phyloP scores from a whole-genome alignment of 2,113 vertebrate genomes.

The Corythaixoides concolor region DNA sequence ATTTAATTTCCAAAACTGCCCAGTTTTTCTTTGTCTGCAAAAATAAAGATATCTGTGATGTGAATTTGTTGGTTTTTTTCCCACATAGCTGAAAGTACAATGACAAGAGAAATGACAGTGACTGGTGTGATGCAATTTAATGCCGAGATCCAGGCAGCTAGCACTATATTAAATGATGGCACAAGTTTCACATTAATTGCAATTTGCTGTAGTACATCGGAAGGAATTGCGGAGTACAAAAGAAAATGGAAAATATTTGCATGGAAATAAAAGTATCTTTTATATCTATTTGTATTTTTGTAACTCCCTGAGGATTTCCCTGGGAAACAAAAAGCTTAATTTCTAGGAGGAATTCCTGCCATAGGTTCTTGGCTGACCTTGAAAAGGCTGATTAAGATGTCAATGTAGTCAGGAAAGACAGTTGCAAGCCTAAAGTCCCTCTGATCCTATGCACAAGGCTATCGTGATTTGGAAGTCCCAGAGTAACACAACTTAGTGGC shows the following conservation, averaged over 20 bases:
- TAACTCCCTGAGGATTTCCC: not conserved
- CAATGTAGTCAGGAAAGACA: not conserved
- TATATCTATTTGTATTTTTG: not conserved
- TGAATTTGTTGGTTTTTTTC: not conserved
- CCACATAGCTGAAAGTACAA: constrained; percentile 2
- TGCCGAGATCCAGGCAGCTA: constrained; percentile 17
- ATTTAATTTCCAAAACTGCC: constrained; percentile 15
- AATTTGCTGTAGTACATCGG: not conserved
- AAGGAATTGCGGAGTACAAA: not conserved
- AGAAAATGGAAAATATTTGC: not conserved
- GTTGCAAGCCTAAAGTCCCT: not conserved
- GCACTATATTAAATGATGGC: constrained; percentile 11
- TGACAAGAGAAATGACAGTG: constrained; percentile 32
- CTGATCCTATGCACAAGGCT: not conserved
- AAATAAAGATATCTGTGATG: not conserved
- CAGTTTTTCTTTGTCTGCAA: not conserved
- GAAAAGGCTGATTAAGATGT: not conserved
- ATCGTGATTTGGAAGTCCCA: not conserved
- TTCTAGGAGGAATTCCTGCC: not conserved
- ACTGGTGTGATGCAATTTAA: not conserved
- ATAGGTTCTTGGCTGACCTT: not conserved
- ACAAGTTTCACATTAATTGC: constrained; percentile 29
- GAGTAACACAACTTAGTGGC: not conserved
- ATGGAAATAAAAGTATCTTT: not conserved
- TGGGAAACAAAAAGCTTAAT: not conserved